Conservation (phyloP, 2,888 invertebrate species). For the Pheosia tremula region DNA sequence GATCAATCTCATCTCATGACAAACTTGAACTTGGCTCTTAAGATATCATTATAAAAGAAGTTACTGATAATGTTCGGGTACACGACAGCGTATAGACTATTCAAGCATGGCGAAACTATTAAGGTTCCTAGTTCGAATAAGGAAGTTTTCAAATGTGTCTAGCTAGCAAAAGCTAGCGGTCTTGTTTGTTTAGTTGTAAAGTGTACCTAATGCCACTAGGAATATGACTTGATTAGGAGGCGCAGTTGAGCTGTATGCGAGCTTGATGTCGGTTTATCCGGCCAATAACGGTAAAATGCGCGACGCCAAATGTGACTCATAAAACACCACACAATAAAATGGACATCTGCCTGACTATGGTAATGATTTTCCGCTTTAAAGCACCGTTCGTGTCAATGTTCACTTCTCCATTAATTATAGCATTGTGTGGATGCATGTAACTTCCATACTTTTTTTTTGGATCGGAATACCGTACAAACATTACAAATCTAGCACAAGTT, state of each 20-base stretch:
- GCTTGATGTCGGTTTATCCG: constrained; percentile 34
- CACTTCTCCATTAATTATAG: constrained; percentile 25
- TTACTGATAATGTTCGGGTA: no score
- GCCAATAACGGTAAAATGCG: constrained; percentile 55
- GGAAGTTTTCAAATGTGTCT: no score
- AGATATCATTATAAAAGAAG: no score
- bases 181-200: no score
- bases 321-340: constrained; percentile 53
- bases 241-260: constrained; percentile 3
- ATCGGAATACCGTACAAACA: neutral
- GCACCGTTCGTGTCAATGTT: constrained; percentile 39
- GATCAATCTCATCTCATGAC: no score
- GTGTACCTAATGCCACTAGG: neutral
- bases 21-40: no score
- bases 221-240: neutral
- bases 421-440: constrained; percentile 13
- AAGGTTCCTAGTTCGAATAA: no score
- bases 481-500: no score
- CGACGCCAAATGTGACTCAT: constrained; percentile 59
- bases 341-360: constrained; percentile 50
- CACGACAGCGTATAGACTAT: no score
- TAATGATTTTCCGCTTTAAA: constrained; percentile 69
- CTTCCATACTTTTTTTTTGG: neutral
- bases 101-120: no score
- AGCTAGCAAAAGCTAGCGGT: no score